Evolutionary conservation across 2,113 vertebrate species (phyloP).

Genomic region (Corythoichthys intestinalis): DNA sequence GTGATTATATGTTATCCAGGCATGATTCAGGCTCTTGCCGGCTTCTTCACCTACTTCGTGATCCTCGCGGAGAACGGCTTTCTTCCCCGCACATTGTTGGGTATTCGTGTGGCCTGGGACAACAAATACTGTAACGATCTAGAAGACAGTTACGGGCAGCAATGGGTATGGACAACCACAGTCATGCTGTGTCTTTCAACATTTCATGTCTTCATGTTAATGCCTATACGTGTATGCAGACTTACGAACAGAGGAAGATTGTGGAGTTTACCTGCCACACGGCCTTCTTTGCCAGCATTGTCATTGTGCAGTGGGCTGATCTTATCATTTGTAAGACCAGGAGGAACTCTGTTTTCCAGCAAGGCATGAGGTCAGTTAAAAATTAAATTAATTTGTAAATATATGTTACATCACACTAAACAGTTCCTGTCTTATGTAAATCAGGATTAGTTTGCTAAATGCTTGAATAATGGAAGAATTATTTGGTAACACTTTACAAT

Average conservation of each 20-base stretch:
- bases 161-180: constrained; percentile 78
- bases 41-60: constrained; percentile 95
- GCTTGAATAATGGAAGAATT: no score
- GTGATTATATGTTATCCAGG: constrained; percentile 43
- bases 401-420: no score
- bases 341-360: constrained; percentile 90
- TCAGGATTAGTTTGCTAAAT: no score
- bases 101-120: constrained; percentile 88
- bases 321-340: constrained; percentile 94
- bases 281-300: constrained; percentile 89
- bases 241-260: constrained; percentile 92
- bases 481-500: no score
- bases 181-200: background rate
- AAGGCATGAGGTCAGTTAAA: constrained; percentile 87
- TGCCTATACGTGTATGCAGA: constrained; percentile 57
- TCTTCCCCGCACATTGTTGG: constrained; percentile 80
- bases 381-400: background rate
- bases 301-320: constrained; percentile 91
- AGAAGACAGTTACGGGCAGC: constrained; percentile 85
- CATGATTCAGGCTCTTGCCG: constrained; percentile 92
- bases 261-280: constrained; percentile 96
- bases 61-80: constrained; percentile 95
- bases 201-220: background rate
- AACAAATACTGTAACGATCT: constrained; percentile 86
- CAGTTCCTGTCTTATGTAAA: no score